Conservation (phyloP, 2,797 vertebrate species). For the Anomalospiza imberbis region DNA sequence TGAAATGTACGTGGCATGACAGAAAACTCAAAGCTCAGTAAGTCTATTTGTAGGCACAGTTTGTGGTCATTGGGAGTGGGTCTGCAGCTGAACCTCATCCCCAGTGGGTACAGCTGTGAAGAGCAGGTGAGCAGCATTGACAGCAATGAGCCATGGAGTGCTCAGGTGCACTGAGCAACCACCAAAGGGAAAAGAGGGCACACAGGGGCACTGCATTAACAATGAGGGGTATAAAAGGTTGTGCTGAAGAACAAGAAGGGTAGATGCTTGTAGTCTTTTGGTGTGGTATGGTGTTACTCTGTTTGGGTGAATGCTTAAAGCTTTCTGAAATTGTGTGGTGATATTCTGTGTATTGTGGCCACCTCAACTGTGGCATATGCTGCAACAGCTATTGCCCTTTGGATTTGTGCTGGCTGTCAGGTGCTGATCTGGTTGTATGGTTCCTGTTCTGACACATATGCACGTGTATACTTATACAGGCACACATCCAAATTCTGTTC, state of each 20-base stretch:
- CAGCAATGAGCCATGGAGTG: background rate
- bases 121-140: background rate
- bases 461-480: background rate
- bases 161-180: background rate
- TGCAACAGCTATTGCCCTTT: background rate
- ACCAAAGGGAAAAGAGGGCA: background rate
- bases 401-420: background rate
- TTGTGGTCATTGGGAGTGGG: background rate
- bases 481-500: background rate
- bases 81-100: background rate
- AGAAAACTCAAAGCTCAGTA: background rate
- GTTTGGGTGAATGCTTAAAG: background rate
- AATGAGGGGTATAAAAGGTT: background rate
- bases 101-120: background rate
- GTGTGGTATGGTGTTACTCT: background rate
- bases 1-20: background rate
- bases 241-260: background rate
- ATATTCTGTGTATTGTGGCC: background rate
- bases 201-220: background rate
- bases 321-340: background rate
- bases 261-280: background rate
- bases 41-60: background rate
- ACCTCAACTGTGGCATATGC: background rate
- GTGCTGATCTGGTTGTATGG: background rate
- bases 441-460: background rate